Conservation (phyloP, 1,140 invertebrate species). For the Zelostemma sp. region DNA sequence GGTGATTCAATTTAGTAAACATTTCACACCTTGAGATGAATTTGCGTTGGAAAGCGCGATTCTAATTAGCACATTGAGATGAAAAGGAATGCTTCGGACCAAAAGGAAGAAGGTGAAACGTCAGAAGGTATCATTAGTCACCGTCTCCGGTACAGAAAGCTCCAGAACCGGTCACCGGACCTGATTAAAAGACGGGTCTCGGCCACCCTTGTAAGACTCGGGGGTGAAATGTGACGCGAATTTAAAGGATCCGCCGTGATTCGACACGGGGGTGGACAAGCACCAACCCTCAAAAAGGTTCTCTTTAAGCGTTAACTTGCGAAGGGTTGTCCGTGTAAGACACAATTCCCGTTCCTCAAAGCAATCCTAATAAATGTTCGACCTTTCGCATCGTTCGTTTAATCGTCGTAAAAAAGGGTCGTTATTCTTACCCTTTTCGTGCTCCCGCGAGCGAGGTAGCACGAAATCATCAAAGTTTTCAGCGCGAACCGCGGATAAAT, state of each 20-base stretch:
- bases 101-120: slow-evolving; percentile 23
- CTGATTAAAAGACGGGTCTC: slow-evolving; percentile 64
- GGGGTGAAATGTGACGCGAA: slow-evolving; percentile 67
- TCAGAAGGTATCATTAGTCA: slow-evolving; percentile 65
- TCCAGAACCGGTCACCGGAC: slow-evolving; percentile 56
- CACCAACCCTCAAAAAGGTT: slow-evolving; percentile 65
- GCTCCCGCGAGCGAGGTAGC: background rate
- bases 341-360: slow-evolving; percentile 45
- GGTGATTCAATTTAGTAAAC: too few relatives aligned
- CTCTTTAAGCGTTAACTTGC: slow-evolving; percentile 55
- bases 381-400: slow-evolving; percentile 20
- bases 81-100: background rate
- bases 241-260: slow-evolving; percentile 67
- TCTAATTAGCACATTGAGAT: background rate
- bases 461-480: background rate
- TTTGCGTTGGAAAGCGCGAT: too few relatives aligned
- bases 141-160: slow-evolving; percentile 58
- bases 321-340: slow-evolving; percentile 57
- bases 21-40: too few relatives aligned
- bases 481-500: background rate
- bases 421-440: background rate
- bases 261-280: slow-evolving; percentile 60
- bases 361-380: slow-evolving; percentile 46
- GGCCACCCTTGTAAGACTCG: slow-evolving; percentile 49
- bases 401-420: background rate